Evolutionary conservation across 2,113 vertebrate species (phyloP).

Genomic region (Camelus bactrianus): DNA sequence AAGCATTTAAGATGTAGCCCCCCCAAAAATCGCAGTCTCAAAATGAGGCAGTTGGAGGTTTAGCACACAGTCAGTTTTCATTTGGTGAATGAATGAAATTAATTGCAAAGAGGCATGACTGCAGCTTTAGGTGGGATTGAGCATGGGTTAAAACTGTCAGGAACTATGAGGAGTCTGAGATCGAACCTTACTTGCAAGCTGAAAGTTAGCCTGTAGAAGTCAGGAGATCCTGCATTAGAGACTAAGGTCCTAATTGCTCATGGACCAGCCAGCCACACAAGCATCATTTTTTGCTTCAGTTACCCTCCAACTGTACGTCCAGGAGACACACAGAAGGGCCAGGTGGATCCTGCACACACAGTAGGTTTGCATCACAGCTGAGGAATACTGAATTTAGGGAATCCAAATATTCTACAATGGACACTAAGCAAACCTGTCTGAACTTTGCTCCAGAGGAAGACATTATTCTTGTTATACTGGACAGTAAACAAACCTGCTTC

Average conservation of each 20-base stretch:
- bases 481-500: background rate
- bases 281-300: background rate
- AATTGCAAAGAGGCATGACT: background rate
- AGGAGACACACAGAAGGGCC: background rate
- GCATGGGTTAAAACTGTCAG: background rate
- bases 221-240: background rate
- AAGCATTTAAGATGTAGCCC: background rate
- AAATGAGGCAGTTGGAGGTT: background rate
- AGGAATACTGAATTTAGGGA: background rate
- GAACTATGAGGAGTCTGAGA: background rate
- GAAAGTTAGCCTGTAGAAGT: background rate
- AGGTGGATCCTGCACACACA: no score
- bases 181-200: background rate
- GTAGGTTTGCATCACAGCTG: background rate
- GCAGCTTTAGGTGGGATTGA: background rate
- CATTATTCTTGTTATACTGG: background rate
- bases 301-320: background rate
- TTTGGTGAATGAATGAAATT: background rate
- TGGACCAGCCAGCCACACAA: background rate
- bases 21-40: background rate
- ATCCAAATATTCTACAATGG: background rate
- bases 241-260: background rate
- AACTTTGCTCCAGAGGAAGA: background rate
- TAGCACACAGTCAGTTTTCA: background rate
- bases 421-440: background rate